phyloP scores from a whole-genome alignment of 2,888 invertebrate genomes.

The Erannis defoliaria region DNA sequence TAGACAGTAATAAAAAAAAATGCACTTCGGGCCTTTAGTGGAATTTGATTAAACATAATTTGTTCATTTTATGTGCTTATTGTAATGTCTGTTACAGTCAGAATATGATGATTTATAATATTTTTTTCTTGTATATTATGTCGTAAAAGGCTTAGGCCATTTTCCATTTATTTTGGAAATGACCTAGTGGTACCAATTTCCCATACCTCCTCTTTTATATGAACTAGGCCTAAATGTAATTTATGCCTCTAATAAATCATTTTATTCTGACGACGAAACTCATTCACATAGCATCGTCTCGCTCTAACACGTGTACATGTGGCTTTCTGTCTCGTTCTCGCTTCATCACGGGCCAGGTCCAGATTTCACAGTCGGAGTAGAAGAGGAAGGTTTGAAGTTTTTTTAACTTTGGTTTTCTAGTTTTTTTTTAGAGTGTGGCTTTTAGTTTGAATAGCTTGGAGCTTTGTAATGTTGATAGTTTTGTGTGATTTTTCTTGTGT shows the following conservation, averaged over 20 bases:
- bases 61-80: constrained; percentile 43
- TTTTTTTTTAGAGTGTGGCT: constrained; percentile 54
- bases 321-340: constrained; percentile 83
- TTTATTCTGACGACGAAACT: constrained; percentile 29
- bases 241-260: no score
- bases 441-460: constrained; percentile 51
- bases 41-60: constrained; percentile 16
- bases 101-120: constrained; percentile 19
- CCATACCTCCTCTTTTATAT: no score
- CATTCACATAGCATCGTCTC: constrained; percentile 56
- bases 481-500: constrained; percentile 16
- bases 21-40: constrained; percentile 17
- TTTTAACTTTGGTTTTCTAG: constrained; percentile 53
- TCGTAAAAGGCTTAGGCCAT: no score
- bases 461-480: constrained; percentile 45
- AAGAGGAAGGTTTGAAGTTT: constrained; percentile 83
- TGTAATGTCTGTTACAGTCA: constrained; percentile 37
- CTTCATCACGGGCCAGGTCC: constrained; percentile 76
- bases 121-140: no score
- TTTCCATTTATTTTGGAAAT: no score
- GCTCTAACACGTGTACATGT: constrained; percentile 85
- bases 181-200: no score
- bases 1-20: no score
- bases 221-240: no score
- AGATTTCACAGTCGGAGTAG: constrained; percentile 82